Conservation (phyloP, 2,113 vertebrate species). For the Pedetes capensis region DNA sequence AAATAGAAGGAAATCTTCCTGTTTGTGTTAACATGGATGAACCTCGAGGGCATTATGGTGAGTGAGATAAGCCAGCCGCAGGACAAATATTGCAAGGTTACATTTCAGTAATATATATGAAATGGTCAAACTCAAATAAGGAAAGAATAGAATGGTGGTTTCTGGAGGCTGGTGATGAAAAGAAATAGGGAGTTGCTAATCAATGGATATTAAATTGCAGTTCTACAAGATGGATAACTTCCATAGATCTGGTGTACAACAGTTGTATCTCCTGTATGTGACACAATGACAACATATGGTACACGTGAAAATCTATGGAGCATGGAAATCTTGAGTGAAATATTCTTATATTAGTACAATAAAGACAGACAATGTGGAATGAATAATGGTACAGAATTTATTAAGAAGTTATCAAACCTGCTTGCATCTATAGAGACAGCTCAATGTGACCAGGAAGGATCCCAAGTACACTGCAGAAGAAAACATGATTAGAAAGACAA, state of each 20-base stretch:
- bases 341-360: too few relatives aligned
- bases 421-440: neutral
- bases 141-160: neutral
- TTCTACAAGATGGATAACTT: neutral
- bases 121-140: neutral
- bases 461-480: neutral
- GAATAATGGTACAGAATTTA: neutral
- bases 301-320: neutral
- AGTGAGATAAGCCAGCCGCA: neutral
- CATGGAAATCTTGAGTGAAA: neutral
- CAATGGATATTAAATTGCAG: too few relatives aligned
- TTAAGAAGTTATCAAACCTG: neutral
- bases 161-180: neutral
- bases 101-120: too few relatives aligned
- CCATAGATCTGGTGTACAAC: too few relatives aligned
- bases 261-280: too few relatives aligned
- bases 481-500: neutral
- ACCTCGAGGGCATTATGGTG: neutral
- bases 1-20: too few relatives aligned
- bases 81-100: too few relatives aligned
- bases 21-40: neutral
- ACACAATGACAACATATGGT: neutral
- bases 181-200: too few relatives aligned
- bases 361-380: neutral
- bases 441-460: neutral